Evolutionary conservation across 2,888 invertebrate species (phyloP), one percentile per base, ranked within the genome.

Genomic region (Aquatica leii): DNA sequence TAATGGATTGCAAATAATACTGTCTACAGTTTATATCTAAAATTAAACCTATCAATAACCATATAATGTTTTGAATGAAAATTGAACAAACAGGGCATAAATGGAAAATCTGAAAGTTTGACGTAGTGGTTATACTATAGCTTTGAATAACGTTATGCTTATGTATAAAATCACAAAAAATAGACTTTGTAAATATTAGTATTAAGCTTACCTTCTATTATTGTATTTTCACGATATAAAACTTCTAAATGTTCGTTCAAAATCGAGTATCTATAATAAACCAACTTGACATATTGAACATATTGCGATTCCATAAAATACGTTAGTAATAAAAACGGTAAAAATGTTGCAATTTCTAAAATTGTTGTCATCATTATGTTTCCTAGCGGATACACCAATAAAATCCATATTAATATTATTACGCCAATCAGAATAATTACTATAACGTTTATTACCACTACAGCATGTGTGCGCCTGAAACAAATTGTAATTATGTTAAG

Each of bases 261-360:
- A 18, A 74, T 52, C 35, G 66, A 59, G 55, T 69, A 76, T 52
- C 74, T 57, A n/a, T 64, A 50, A 48, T 67, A 65, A 17, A 74
- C 48, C 14, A 75, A 66, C 52, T 71, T 62, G 5, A 75, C 54
- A 51, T 71, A 74, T 31, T 73, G 69, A 37, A 66, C 63, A 50
- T 75, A 76, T 35, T 74, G 73, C n/a, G 71, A 41, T 67, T 74
- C 72, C 70, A 74, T 71, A 9, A 73, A 37, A 14, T 72, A 50
- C 31, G 68, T 73, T 1, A 69, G 65, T 18, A 70, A 55, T 24
- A 52, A 49, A 11, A 62, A 59, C 11, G 55, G 48, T 35, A 48
- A 46, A 37, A 60, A 24, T 21, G 52, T 24, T 8, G 17, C 37
- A 8, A 59, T 4, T 49, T 63, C 50, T 4, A 54, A 21, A 17